These are phyloP conservation scores for Neocrepidodera transversa DNA, from an alignment of 2,888 invertebrate genomes.

Conservation along the genomic window DNA sequence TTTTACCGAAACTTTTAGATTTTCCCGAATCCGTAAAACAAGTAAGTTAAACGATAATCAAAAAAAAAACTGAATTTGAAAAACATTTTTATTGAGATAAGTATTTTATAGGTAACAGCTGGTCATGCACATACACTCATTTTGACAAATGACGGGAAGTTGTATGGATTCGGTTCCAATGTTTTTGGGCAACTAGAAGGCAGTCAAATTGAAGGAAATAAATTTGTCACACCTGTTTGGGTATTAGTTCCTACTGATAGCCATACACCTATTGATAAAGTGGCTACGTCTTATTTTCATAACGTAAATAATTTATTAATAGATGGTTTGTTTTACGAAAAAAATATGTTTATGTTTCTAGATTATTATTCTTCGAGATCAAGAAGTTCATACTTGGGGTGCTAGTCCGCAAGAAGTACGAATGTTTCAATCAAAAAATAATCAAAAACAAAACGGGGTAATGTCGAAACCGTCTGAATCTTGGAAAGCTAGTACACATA, in stretches of 20 bases:
- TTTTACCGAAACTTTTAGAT: slow-evolving; percentile 62
- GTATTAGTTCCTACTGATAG: slow-evolving; percentile 62
- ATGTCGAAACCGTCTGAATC: slow-evolving; percentile 46
- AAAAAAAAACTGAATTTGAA: not conserved
- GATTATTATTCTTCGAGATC: slow-evolving; percentile 71
- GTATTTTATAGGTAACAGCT: slow-evolving; percentile 59
- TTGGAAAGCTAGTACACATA: slow-evolving; percentile 56
- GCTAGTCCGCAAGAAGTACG: slow-evolving; percentile 78
- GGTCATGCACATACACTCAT: slow-evolving; percentile 78
- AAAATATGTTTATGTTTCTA: slow-evolving; percentile 53
- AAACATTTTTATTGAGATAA: not conserved
- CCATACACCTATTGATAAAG: slow-evolving; percentile 61
- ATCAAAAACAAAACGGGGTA: slow-evolving; percentile 44
- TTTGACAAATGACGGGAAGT: slow-evolving; percentile 72
- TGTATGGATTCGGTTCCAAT: slow-evolving; percentile 75
- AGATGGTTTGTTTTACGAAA: too few relatives aligned
- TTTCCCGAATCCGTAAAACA: slow-evolving; percentile 61
- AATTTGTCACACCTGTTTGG: slow-evolving; percentile 68
- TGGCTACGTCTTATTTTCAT: slow-evolving; percentile 77
- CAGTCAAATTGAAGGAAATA: slow-evolving; percentile 60
- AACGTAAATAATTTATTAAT: slow-evolving; percentile 59
- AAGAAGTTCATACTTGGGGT: slow-evolving; percentile 78
- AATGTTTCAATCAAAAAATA: slow-evolving; percentile 63
- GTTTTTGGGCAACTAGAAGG: slow-evolving; percentile 81
- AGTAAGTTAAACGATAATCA: too few relatives aligned